A percentile compares a stretch with the other conserved stretches of the same genome.
These are phyloP conservation scores for Chrysodeixis includens DNA, from an alignment of 2,888 invertebrate genomes.

Conservation along the genomic window DNA sequence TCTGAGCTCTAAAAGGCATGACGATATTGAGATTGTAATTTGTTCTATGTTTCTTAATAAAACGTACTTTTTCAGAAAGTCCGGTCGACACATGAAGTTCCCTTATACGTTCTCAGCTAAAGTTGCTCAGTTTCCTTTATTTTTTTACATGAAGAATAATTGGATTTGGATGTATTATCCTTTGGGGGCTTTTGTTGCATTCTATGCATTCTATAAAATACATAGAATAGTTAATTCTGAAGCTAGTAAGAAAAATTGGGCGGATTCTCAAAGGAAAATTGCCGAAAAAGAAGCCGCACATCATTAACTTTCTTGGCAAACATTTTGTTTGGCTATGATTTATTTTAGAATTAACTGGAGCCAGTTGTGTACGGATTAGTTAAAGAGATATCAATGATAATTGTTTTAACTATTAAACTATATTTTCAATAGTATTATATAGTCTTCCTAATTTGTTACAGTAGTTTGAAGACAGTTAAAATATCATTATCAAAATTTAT, in stretches of 20 bases:
- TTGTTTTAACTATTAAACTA: no score
- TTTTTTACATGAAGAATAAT: conserved; percentile 91
- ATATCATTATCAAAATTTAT: no score
- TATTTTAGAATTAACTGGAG: not conserved
- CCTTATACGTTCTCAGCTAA: conserved; percentile 95
- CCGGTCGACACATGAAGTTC: conserved; percentile 94
- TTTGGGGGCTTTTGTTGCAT: conserved; percentile 82
- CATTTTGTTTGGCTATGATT: not conserved
- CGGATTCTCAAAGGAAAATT: conserved; percentile 74
- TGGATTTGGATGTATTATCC: conserved; percentile 93
- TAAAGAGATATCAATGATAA: no score
- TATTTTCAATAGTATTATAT: no score
- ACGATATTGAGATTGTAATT: no score
- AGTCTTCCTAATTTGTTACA: no score
- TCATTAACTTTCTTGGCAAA: conserved; percentile 49
- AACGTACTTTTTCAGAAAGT: conserved; percentile 73
- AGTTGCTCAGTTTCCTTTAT: conserved; percentile 94
- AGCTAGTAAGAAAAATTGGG: conserved; percentile 75
- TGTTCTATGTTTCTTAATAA: not conserved
- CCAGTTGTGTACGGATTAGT: not conserved
- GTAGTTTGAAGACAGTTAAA: no score
- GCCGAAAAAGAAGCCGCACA: conserved; percentile 78
- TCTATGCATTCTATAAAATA: conserved; percentile 92
- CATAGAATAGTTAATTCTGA: conserved; percentile 89
- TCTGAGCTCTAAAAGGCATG: no score